Evolutionary conservation across 2,113 vertebrate genomes (phyloP).

Genomic region (Colius striatus): DNA sequence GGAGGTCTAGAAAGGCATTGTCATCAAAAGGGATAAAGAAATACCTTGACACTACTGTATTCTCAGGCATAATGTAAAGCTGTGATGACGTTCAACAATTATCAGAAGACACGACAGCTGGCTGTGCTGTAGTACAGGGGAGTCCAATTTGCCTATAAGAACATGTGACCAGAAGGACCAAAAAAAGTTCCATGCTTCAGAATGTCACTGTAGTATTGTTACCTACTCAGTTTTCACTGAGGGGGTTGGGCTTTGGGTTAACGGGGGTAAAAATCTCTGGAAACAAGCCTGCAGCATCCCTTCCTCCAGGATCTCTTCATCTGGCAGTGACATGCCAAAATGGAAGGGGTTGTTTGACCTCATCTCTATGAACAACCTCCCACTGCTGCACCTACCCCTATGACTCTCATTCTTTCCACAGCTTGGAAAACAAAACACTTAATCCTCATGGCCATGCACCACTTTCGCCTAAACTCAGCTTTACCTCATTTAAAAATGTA

Average conservation of each 20-base stretch:
- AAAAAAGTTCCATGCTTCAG: neutral
- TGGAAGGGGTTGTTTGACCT: neutral
- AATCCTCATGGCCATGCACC: neutral
- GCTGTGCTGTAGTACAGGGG: neutral
- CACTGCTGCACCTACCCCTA: neutral
- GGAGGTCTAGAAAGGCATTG: neutral
- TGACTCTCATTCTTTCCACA: neutral
- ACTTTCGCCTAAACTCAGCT: neutral
- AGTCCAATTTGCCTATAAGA: neutral
- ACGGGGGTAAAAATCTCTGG: neutral
- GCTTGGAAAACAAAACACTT: neutral
- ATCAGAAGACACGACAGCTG: neutral
- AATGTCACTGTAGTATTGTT: accelerated
- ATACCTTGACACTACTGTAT: neutral
- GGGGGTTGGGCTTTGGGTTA: neutral
- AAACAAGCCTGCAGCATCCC: neutral
- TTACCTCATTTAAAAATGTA: neutral
- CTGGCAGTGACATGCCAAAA: neutral
- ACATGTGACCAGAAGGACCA: neutral
- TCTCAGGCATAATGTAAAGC: neutral
- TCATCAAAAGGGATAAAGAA: neutral
- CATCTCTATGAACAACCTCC: neutral
- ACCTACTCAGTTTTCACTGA: neutral
- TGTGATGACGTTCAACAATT: accelerated
- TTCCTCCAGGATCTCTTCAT: neutral